Conservation (phyloP, 2,888 invertebrate species). For the Salticus scenicus region DNA sequence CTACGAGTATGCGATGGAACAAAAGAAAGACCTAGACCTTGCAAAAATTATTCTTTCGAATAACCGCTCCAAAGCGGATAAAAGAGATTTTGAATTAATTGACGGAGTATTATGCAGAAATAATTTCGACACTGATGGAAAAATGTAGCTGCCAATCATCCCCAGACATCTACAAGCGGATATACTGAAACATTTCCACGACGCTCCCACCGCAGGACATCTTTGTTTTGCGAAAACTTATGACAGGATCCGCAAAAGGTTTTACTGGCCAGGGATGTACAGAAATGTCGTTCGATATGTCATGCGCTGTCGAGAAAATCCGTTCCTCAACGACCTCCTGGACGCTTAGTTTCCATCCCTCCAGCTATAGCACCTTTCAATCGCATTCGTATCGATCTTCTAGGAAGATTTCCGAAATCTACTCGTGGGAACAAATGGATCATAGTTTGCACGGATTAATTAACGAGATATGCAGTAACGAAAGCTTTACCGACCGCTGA, state of each 20-base stretch:
- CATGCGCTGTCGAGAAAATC: constrained; percentile 21
- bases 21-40: neutral
- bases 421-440: constrained; percentile 62
- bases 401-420: constrained; percentile 64
- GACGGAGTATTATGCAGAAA: constrained; percentile 1
- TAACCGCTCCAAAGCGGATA: neutral
- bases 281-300: constrained; percentile 35
- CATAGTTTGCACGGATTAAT: constrained; percentile 60
- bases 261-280: constrained; percentile 32
- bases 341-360: constrained; percentile 15
- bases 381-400: constrained; percentile 60
- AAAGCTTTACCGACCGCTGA: constrained; percentile 27
- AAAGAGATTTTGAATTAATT: neutral
- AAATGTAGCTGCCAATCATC: constrained; percentile 5
- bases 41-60: neutral
- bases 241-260: constrained; percentile 22
- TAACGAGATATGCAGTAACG: constrained; percentile 3
- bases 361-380: constrained; percentile 19
- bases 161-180: neutral
- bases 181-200: constrained; percentile 16
- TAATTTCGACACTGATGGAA: constrained; percentile 20
- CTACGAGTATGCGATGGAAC: neutral
- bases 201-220: constrained; percentile 57
- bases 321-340: neutral
- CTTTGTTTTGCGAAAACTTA: constrained; percentile 15